These are phyloP conservation scores for human (Homo sapiens) DNA, from an alignment of 2,113 vertebrate genomes.

Conservation along the genomic window GRCh38 chrX:5558501-5559000, in stretches of 20 bases:
- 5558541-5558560: neutral
- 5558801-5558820: neutral
- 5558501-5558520: neutral
- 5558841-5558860: neutral
- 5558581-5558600: slow-evolving; percentile 41
- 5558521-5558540: slow-evolving; percentile 14
- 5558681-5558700: neutral
- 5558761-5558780: neutral
- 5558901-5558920: neutral
- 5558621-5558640: slow-evolving; percentile 59
- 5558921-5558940: neutral
- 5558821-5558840: neutral
- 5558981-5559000: neutral
- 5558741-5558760: slow-evolving; percentile 27
- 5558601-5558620: slow-evolving; percentile 33
- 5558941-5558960: too few relatives aligned
- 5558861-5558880: neutral
- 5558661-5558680: slow-evolving; percentile 17
- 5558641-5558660: slow-evolving; percentile 31
- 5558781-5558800: neutral
- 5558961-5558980: neutral
- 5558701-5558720: slow-evolving; percentile 16
- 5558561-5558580: slow-evolving; percentile 48
- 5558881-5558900: neutral
- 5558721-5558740: slow-evolving; percentile 43